phyloP scores from a whole-genome alignment of 2,888 invertebrate species.

The Drosophila austrosaltans region DNA sequence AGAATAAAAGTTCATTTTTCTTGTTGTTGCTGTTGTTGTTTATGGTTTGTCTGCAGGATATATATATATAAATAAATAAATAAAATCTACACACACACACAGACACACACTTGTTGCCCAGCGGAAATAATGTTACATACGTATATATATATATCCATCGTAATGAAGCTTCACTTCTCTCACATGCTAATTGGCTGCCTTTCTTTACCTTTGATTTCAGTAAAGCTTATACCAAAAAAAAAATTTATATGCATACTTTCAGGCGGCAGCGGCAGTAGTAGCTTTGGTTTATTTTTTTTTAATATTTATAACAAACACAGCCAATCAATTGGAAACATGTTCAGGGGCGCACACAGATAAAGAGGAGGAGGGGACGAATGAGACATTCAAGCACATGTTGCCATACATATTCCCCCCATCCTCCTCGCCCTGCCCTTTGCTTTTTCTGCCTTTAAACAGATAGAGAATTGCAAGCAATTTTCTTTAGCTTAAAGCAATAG shows the following conservation, averaged over 20 bases:
- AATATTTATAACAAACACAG: slow-evolving; percentile 21
- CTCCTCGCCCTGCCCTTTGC: not conserved
- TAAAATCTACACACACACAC: slow-evolving; percentile 13
- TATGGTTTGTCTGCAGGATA: slow-evolving; percentile 3
- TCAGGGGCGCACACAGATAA: slow-evolving; percentile 6
- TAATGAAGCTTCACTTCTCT: slow-evolving; percentile 8
- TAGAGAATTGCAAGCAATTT: not conserved
- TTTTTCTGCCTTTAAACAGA: not conserved
- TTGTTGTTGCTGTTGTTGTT: not conserved
- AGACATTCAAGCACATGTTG: not conserved
- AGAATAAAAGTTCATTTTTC: slow-evolving; percentile 20
- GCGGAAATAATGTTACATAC: not conserved
- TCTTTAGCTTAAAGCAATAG: not conserved
- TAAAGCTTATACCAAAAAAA: not conserved
- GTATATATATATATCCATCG: slow-evolving; percentile 26
- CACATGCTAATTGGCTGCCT: slow-evolving; percentile 26
- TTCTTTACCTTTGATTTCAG: slow-evolving; percentile 9
- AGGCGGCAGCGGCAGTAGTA: no score
- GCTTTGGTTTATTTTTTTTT: slow-evolving; percentile 8
- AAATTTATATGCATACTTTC: slow-evolving; percentile 1
- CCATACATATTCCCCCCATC: not conserved
- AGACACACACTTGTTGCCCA: slow-evolving; percentile 1
- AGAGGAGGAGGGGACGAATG: not conserved
- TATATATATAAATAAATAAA: slow-evolving; percentile 1
- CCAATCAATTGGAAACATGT: slow-evolving; percentile 63